Conservation (phyloP, 2,888 invertebrate genomes). For the Drosophila eohydei region DNA sequence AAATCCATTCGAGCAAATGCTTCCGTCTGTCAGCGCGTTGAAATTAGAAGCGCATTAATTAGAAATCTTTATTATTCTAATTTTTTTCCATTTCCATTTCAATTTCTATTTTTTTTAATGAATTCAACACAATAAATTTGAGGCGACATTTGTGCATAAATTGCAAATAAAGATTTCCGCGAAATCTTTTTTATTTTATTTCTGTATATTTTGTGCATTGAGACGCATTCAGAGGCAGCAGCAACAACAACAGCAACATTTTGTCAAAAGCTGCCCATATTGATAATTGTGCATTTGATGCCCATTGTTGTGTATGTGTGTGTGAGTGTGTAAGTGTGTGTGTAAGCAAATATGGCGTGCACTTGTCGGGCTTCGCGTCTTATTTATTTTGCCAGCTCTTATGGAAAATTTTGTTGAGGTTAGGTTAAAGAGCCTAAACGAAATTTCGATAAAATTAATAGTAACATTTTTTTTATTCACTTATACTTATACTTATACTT, state of each 20-base stretch:
- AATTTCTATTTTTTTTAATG: conserved; percentile 28
- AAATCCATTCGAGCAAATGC: conserved; percentile 47
- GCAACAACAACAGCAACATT: conserved; percentile 18
- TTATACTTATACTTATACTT: not conserved
- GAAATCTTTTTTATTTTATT: conserved; percentile 39
- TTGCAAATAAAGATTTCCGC: conserved; percentile 70
- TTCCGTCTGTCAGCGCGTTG: conserved; percentile 72
- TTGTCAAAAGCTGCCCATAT: conserved; percentile 53
- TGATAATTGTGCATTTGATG: conserved; percentile 56
- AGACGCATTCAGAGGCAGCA: conserved; percentile 26
- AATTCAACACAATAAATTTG: conserved; percentile 63
- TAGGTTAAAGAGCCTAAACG: not conserved
- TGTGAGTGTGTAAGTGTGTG: conserved; percentile 13
- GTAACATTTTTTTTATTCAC: no score
- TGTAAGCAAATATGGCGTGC: conserved; percentile 40
- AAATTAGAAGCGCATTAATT: conserved; percentile 81
- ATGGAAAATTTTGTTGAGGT: conserved; percentile 33
- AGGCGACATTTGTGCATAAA: conserved; percentile 74
- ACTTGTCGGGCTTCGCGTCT: conserved; percentile 65
- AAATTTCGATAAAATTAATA: not conserved
- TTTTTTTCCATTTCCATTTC: conserved; percentile 29
- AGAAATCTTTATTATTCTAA: conserved; percentile 73
- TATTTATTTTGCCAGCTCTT: conserved; percentile 39
- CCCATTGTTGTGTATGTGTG: conserved; percentile 38
- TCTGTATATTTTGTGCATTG: conserved; percentile 45